Evolutionary conservation across 1,140 invertebrate genomes (phyloP).

Genomic region (Sitodiplosis mosellana): DNA sequence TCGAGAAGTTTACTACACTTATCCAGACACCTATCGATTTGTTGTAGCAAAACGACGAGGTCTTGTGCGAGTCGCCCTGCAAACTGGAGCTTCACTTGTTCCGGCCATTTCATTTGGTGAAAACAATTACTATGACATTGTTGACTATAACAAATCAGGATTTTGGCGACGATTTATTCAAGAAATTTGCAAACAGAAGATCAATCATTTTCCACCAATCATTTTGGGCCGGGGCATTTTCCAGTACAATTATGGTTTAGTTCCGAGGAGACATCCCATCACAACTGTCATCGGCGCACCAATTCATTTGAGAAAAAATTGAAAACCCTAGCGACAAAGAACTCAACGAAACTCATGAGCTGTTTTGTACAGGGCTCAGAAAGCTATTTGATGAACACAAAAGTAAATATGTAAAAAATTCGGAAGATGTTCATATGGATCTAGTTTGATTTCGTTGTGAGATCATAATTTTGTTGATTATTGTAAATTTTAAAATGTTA

Average conservation of each 20-base stretch:
- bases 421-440: constrained; percentile 24
- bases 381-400: constrained; percentile 69
- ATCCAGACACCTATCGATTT: constrained; percentile 48
- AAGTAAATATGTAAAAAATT: constrained; percentile 45
- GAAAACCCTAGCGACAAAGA: constrained; percentile 49
- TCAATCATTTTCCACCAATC: too few species aligned
- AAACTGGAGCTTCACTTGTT: constrained; percentile 57
- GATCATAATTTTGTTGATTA: too few species aligned
- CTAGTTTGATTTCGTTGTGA: too few species aligned
- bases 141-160: constrained; percentile 34
- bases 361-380: constrained; percentile 47
- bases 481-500: too few species aligned
- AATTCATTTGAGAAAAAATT: constrained; percentile 50
- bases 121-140: constrained; percentile 67
- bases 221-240: too few species aligned
- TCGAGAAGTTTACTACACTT: constrained; percentile 51
- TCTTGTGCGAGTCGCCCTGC: constrained; percentile 60
- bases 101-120: constrained; percentile 87
- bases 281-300: constrained; percentile 74
- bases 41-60: constrained; percentile 57
- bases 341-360: constrained; percentile 52
- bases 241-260: too few species aligned
- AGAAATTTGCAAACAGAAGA: too few species aligned
- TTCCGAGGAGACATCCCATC: constrained; percentile 26
- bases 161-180: too few species aligned